A percentile compares a stretch with the other conserved stretches of the same genome.
phyloP scores from a whole-genome alignment of 2,113 vertebrate species.

The Paralichthys olivaceus region DNA sequence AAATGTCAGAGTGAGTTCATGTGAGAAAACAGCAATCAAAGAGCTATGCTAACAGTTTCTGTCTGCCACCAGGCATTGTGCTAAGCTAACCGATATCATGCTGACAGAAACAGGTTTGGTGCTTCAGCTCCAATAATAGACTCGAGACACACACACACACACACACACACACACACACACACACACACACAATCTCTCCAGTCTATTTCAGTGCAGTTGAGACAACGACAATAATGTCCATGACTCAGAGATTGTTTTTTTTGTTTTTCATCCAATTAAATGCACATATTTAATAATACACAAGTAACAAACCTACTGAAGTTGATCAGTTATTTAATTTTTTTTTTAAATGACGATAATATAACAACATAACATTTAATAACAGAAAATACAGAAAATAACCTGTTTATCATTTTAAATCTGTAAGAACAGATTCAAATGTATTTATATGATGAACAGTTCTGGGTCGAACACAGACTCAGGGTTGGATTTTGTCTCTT shows the following conservation, averaged over 20 bases:
- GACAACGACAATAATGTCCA: constrained; percentile 23
- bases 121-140: constrained; percentile 59
- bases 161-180: constrained; percentile 34
- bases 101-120: constrained; percentile 31
- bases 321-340: too few species aligned
- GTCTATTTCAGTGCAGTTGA: constrained; percentile 40
- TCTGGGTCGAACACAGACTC: neutral
- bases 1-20: neutral
- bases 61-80: neutral
- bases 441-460: neutral
- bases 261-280: neutral
- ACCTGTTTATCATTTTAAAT: too few species aligned
- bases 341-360: too few species aligned
- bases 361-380: too few species aligned
- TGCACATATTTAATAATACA: too few species aligned
- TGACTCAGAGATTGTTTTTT: constrained; percentile 32
- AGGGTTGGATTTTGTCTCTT: neutral
- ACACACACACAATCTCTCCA: neutral
- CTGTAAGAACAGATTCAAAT: too few species aligned
- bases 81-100: constrained; percentile 33
- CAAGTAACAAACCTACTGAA: too few species aligned
- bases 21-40: neutral
- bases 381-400: too few species aligned
- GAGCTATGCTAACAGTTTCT: neutral
- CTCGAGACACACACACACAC: constrained; percentile 20